Conservation (phyloP, 2,113 vertebrate species). For the Festucalex cinctus region DNA sequence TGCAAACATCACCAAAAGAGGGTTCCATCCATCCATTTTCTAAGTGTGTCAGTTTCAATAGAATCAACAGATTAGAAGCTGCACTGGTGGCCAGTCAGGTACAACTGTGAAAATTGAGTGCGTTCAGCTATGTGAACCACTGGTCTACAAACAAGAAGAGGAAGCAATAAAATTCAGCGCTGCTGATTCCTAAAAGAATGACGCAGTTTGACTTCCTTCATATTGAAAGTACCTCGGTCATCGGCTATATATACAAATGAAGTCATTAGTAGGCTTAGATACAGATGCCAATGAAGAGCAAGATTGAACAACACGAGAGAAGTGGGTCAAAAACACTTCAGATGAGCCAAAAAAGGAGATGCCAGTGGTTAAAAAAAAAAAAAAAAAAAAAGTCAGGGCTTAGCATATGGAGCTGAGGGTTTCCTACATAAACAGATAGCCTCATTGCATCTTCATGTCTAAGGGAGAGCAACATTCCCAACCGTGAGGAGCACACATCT, state of each 20-base stretch:
- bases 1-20: no score
- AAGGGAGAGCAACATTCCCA: constrained; percentile 39
- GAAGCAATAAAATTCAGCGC: background rate
- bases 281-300: background rate
- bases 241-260: background rate
- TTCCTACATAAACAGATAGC: constrained; percentile 52
- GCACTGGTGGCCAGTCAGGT: background rate
- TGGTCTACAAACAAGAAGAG: background rate
- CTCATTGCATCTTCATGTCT: constrained; percentile 56
- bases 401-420: constrained; percentile 36
- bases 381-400: constrained; percentile 21
- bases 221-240: background rate
- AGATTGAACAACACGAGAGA: constrained; percentile 13
- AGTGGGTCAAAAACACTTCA: constrained; percentile 5
- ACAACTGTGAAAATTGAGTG: background rate
- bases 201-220: background rate
- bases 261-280: background rate
- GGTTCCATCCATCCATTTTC: background rate
- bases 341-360: constrained; percentile 16
- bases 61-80: background rate
- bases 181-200: background rate
- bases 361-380: constrained; percentile 16
- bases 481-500: constrained; percentile 28
- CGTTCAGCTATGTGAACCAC: background rate
- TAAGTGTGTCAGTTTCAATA: background rate